Conservation (phyloP, 2,888 invertebrate species). For the Villa cingulata region DNA sequence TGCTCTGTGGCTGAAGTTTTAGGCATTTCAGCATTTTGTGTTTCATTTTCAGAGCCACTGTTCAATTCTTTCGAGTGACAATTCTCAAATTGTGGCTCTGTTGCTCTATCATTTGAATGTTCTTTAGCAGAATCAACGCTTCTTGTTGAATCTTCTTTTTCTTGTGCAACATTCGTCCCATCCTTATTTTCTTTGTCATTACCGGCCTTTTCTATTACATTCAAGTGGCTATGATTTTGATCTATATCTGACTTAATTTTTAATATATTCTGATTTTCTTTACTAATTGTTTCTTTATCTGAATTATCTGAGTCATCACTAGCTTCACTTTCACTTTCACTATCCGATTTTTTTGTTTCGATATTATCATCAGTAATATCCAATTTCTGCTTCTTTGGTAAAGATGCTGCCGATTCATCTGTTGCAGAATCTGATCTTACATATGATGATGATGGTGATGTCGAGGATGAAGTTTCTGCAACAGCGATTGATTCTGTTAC, state of each 20-base stretch:
- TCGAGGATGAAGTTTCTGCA: not conserved
- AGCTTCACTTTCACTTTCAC: constrained; percentile 23
- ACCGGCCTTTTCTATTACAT: not conserved
- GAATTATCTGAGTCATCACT: constrained; percentile 21
- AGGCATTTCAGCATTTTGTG: too few relatives aligned
- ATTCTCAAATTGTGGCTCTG: too few relatives aligned
- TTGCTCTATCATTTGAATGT: constrained; percentile 5
- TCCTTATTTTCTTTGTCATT: not conserved
- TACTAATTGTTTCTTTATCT: constrained; percentile 3
- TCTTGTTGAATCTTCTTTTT: constrained; percentile 8
- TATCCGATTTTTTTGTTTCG: not conserved
- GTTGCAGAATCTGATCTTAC: not conserved
- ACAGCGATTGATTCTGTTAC: not conserved
- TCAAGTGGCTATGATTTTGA: too few relatives aligned
- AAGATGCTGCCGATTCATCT: constrained; percentile 26
- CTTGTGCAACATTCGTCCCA: not conserved
- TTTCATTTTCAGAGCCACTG: too few relatives aligned
- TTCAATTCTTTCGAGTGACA: too few relatives aligned
- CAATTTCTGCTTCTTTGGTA: constrained; percentile 36
- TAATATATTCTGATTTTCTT: not conserved
- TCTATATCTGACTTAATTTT: not conserved
- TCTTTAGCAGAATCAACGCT: not conserved
- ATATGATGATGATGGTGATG: not conserved
- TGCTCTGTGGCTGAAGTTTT: too few relatives aligned
- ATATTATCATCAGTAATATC: constrained; percentile 15